Evolutionary conservation across 2,113 vertebrate species (phyloP).

Genomic region (Brachirus orientalis): DNA sequence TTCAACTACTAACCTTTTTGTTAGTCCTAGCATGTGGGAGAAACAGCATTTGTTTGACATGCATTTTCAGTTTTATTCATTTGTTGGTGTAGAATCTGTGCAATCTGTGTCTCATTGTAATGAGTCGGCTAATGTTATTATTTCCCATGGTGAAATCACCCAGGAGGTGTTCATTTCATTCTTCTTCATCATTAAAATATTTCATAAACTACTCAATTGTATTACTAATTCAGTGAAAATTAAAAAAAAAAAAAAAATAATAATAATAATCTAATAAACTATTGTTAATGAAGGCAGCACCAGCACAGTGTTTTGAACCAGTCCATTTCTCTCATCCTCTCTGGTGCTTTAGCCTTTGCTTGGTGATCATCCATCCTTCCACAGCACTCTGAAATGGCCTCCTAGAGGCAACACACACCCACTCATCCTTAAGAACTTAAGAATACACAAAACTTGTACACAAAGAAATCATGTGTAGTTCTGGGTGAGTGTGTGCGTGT

Average conservation of each 20-base stretch:
- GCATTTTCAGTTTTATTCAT: too few relatives aligned
- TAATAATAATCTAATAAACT: constrained; percentile 25
- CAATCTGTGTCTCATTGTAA: too few relatives aligned
- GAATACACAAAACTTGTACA: constrained; percentile 36
- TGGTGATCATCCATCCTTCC: constrained; percentile 61
- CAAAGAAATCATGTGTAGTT: constrained; percentile 56
- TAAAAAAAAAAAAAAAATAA: constrained; percentile 1
- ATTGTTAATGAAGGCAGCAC: constrained; percentile 30
- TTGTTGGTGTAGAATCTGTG: too few relatives aligned
- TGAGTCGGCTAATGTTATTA: too few relatives aligned
- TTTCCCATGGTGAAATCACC: too few relatives aligned
- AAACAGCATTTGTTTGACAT: too few relatives aligned
- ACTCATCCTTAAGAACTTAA: constrained; percentile 33
- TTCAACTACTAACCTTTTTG: too few relatives aligned
- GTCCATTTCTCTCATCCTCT: constrained; percentile 43
- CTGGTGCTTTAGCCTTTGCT: constrained; percentile 27
- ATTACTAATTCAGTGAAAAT: not conserved
- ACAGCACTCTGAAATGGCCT: constrained; percentile 58
- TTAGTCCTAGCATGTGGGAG: too few relatives aligned
- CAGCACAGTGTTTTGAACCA: constrained; percentile 35
- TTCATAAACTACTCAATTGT: too few relatives aligned
- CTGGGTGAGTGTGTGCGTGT: constrained; percentile 27
- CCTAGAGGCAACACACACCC: constrained; percentile 54
- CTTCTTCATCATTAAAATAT: too few relatives aligned
- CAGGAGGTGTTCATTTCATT: too few relatives aligned